Conservation (phyloP, 2,888 invertebrate species). For the Dermolepida albohirtum region DNA sequence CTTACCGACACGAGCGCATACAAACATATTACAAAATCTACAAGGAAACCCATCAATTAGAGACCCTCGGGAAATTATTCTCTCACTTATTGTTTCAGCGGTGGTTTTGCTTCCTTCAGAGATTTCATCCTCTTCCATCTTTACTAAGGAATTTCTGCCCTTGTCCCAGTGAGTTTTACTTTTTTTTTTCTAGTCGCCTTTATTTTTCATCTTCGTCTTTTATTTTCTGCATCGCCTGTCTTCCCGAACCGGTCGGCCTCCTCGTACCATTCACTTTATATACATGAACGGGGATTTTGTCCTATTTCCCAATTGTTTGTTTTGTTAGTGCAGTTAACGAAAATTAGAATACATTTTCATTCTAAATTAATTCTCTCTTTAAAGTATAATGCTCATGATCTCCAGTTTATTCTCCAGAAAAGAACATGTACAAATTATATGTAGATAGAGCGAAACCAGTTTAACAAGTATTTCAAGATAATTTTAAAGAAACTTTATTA, state of each 20-base stretch:
- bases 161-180: background rate
- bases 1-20: too few species aligned
- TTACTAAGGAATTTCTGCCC: too few species aligned
- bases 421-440: background rate
- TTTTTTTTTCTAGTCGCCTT: background rate
- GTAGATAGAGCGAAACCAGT: too few species aligned
- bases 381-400: background rate
- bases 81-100: conserved; percentile 30
- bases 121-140: conserved; percentile 20
- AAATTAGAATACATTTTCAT: background rate
- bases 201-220: too few species aligned
- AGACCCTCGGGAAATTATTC: conserved; percentile 36
- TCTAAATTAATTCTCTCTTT: conserved; percentile 13
- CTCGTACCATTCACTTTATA: conserved; percentile 25
- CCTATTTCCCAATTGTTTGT: conserved; percentile 27
- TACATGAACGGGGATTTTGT: conserved; percentile 38
- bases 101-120: conserved; percentile 24
- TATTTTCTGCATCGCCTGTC: too few species aligned
- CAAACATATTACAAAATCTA: conserved; percentile 1
- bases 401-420: background rate
- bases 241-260: background rate
- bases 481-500: too few species aligned
- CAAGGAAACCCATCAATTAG: conserved; percentile 26
- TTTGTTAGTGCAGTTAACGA: conserved; percentile 26
- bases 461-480: too few species aligned